Percentiles rank a stretch among this genome's conserved stretches.
Evolutionary conservation across 2,797 vertebrate species (phyloP).

Genomic region (Esox lucius): DNA sequence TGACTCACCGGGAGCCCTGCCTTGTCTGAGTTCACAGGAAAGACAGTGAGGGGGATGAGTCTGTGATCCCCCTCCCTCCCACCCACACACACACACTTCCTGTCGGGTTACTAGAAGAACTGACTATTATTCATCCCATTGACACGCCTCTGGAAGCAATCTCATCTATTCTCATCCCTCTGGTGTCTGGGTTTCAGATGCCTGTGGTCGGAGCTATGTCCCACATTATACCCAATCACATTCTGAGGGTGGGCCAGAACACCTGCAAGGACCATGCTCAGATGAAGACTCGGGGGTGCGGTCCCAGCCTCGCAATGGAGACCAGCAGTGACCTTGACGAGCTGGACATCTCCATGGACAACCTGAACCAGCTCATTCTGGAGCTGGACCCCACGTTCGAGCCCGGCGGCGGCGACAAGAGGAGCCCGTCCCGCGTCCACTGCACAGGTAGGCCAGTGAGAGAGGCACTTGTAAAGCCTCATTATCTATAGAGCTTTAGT

Average conservation of each 20-base stretch:
- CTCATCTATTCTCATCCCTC: not conserved
- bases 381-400: slow-evolving; percentile 90
- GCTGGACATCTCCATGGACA: slow-evolving; percentile 82
- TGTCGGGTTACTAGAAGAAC: no score
- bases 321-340: slow-evolving; percentile 53
- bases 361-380: slow-evolving; percentile 87
- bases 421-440: slow-evolving; percentile 31
- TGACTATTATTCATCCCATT: not conserved
- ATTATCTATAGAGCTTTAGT: not conserved
- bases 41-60: not conserved
- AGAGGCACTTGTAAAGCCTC: not conserved
- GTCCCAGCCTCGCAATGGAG: slow-evolving; percentile 21
- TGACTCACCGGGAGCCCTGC: not conserved
- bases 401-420: slow-evolving; percentile 57
- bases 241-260: slow-evolving; percentile 80
- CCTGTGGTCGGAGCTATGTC: slow-evolving; percentile 71
- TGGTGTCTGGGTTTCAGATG: slow-evolving; percentile 45
- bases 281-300: slow-evolving; percentile 28
- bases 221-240: slow-evolving; percentile 76
- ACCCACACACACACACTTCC: not conserved
- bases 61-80: not conserved
- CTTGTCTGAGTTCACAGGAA: not conserved
- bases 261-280: slow-evolving; percentile 60
- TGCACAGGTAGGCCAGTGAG: slow-evolving; percentile 54
- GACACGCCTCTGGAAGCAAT: not conserved